Conservation (phyloP, 2,113 vertebrate genomes). For the Thomomys bottae region DNA sequence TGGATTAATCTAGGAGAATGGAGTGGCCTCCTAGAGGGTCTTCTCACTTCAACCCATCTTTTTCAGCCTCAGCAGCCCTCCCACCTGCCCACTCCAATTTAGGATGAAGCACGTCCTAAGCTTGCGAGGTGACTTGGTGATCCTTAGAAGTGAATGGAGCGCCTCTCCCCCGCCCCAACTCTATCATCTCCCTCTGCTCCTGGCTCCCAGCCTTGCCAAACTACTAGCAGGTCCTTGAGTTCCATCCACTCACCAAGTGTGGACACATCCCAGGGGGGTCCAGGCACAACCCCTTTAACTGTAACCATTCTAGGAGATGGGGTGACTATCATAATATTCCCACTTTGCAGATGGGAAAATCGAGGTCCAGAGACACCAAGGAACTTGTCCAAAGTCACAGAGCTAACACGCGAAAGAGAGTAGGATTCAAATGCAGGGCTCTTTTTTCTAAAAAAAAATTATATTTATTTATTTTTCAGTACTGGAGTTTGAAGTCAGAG, state of each 20-base stretch:
- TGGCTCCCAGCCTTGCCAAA: neutral
- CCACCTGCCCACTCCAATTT: neutral
- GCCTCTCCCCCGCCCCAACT: neutral
- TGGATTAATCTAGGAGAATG: neutral
- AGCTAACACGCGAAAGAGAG: neutral
- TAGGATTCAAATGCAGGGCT: neutral
- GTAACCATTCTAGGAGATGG: neutral
- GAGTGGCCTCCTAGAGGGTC: neutral
- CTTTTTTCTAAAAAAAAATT: neutral
- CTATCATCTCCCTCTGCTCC: neutral
- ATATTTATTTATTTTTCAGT: too few species aligned
- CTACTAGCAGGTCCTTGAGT: neutral
- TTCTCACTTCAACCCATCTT: neutral
- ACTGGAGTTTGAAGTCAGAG: too few species aligned
- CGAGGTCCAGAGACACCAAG: neutral
- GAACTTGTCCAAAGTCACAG: neutral
- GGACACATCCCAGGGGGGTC: neutral
- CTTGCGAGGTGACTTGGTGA: neutral
- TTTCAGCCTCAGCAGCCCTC: too few species aligned
- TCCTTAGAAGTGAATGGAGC: neutral
- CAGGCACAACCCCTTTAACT: neutral
- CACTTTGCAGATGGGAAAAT: slow-evolving; percentile 20
- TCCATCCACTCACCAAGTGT: neutral
- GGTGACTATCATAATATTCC: neutral
- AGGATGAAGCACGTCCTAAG: neutral